A percentile compares a stretch with the other conserved stretches of the same genome.
These are phyloP conservation scores for Mythimna ferrago DNA, from an alignment of 2,888 invertebrate species.

Conservation along the genomic window DNA sequence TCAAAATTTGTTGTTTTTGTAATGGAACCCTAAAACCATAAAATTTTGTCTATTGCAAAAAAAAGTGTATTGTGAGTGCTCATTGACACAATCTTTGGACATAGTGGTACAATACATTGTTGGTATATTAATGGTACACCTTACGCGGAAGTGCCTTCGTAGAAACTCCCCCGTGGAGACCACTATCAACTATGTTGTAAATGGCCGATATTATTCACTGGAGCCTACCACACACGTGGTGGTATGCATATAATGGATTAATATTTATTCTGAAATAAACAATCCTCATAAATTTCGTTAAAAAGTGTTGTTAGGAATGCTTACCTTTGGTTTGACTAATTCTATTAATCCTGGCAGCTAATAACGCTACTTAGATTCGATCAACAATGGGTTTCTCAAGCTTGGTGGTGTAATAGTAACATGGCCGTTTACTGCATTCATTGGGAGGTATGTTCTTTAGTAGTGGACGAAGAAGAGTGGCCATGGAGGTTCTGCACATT, in stretches of 20 bases:
- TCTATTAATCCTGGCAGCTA: constrained; percentile 17
- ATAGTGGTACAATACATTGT: constrained; percentile 76
- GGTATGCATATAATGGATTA: constrained; percentile 46
- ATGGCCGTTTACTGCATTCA: neutral
- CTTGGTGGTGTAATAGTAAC: constrained; percentile 5
- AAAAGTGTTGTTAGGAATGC: constrained; percentile 16
- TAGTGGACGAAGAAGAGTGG: neutral
- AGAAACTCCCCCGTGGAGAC: constrained; percentile 81
- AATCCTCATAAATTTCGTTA: constrained; percentile 18
- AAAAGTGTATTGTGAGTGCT: constrained; percentile 68
- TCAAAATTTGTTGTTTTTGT: neutral
- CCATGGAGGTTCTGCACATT: no score
- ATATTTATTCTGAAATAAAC: constrained; percentile 37
- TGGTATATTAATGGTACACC: constrained; percentile 83
- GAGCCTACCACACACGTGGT: constrained; percentile 76
- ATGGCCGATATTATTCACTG: constrained; percentile 72
- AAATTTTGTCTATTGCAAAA: constrained; percentile 46
- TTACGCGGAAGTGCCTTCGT: constrained; percentile 73
- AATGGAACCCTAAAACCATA: constrained; percentile 33
- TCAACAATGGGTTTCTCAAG: neutral
- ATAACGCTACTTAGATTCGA: neutral
- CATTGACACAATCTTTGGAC: constrained; percentile 79
- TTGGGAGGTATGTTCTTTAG: neutral
- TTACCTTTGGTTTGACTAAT: constrained; percentile 27
- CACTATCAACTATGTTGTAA: constrained; percentile 76